Evolutionary conservation across 2,797 vertebrate species (phyloP).

Genomic region (Pseudochirops corinnae): DNA sequence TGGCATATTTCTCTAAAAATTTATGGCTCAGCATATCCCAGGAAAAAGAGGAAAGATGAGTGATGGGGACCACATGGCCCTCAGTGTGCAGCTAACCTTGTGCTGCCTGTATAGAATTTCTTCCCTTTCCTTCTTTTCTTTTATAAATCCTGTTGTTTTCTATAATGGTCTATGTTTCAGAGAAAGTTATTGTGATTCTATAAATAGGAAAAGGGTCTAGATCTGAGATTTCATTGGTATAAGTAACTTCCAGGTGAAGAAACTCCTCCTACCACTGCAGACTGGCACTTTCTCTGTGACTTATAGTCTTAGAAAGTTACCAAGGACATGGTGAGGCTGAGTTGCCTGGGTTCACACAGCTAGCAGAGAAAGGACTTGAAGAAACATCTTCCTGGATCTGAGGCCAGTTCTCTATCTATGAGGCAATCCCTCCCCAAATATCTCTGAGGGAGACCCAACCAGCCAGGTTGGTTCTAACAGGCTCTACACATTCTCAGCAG

Average conservation of each 20-base stretch:
- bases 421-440: not conserved
- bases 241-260: not conserved
- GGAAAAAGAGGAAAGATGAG: slow-evolving; percentile 53
- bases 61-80: slow-evolving; percentile 67
- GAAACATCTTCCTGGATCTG: not conserved
- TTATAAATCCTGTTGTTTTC: not conserved
- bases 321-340: not conserved
- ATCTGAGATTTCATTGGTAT: not conserved
- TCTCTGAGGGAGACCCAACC: not conserved
- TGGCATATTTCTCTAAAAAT: slow-evolving; percentile 72
- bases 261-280: not conserved
- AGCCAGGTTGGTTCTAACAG: not conserved
- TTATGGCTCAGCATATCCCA: slow-evolving; percentile 60
- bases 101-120: not conserved
- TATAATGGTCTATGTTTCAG: not conserved
- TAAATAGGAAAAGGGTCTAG: not conserved
- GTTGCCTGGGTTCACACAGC: not conserved
- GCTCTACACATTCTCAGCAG: not conserved
- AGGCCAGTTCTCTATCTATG: not conserved
- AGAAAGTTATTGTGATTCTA: not conserved
- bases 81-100: slow-evolving; percentile 42
- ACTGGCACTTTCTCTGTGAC: not conserved
- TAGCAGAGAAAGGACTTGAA: not conserved
- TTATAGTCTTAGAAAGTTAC: not conserved
- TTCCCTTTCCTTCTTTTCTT: slow-evolving; percentile 29